Conservation (phyloP, 2,888 invertebrate genomes). For the Sturmia bella region DNA sequence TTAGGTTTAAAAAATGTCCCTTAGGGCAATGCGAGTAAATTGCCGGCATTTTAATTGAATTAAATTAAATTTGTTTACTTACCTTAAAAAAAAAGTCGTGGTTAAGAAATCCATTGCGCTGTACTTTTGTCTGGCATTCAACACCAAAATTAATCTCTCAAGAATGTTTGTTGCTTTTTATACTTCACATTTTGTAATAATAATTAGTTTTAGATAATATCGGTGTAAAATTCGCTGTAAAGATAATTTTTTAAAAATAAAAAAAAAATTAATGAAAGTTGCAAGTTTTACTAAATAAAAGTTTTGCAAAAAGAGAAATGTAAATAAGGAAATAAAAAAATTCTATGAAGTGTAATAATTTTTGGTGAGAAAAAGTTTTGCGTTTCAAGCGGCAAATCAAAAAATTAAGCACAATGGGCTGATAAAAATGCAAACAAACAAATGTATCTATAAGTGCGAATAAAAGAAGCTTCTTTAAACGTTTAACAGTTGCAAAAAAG, state of each 20-base stretch:
- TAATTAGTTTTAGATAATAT: conserved; percentile 59
- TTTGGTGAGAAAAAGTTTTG: conserved; percentile 40
- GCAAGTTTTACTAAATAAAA: conserved; percentile 43
- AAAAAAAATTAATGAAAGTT: conserved; percentile 36
- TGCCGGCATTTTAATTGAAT: too few relatives aligned
- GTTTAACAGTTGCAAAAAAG: too few relatives aligned
- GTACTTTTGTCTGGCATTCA: too few relatives aligned
- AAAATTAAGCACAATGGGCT: conserved; percentile 34
- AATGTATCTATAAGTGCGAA: too few relatives aligned
- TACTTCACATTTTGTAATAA: conserved; percentile 16
- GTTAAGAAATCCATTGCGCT: too few relatives aligned
- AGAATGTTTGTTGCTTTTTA: conserved; percentile 4
- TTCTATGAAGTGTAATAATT: conserved; percentile 29
- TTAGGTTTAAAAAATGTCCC: too few relatives aligned
- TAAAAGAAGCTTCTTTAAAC: too few relatives aligned
- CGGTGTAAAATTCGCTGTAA: conserved; percentile 24
- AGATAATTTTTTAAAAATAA: conserved; percentile 9
- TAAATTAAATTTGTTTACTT: too few relatives aligned
- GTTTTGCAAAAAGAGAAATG: not conserved
- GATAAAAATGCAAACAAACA: not conserved
- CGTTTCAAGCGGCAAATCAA: conserved; percentile 27
- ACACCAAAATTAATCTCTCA: not conserved
- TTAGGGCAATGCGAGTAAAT: too few relatives aligned
- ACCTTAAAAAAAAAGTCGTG: too few relatives aligned
- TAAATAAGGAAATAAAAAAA: conserved; percentile 11